Evolutionary conservation across 2,888 invertebrate genomes (phyloP).

Genomic region (Glaucopsyche alexis): DNA sequence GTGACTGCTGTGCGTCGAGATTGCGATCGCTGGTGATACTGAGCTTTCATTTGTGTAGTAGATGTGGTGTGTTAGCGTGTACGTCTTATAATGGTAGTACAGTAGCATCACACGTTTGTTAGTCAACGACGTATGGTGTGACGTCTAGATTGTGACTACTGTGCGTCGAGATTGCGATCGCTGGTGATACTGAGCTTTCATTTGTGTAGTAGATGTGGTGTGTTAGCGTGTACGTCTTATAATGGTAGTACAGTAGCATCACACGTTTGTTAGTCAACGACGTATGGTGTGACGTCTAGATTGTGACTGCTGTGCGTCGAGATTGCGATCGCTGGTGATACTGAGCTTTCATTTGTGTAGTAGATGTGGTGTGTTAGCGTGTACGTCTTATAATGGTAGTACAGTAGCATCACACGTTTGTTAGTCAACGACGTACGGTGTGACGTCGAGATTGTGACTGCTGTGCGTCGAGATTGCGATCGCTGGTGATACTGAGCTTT

Average conservation of each 20-base stretch:
- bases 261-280: too few relatives aligned
- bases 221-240: not conserved
- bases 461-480: conserved; percentile 4
- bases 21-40: not conserved
- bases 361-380: not conserved
- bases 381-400: not conserved
- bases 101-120: too few relatives aligned
- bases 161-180: conserved; percentile 5
- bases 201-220: not conserved
- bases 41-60: not conserved
- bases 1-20: not conserved
- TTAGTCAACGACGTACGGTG: too few relatives aligned
- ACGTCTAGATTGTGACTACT: too few relatives aligned
- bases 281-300: too few relatives aligned
- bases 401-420: too few relatives aligned
- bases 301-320: too few relatives aligned
- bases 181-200: conserved; percentile 12
- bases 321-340: conserved; percentile 9
- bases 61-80: not conserved
- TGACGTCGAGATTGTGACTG: too few relatives aligned
- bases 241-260: too few relatives aligned
- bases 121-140: too few relatives aligned
- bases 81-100: not conserved
- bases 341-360: conserved; percentile 8
- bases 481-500: conserved; percentile 12